phyloP scores from a whole-genome alignment of 2,113 vertebrate species.

The Talpa occidentalis region DNA sequence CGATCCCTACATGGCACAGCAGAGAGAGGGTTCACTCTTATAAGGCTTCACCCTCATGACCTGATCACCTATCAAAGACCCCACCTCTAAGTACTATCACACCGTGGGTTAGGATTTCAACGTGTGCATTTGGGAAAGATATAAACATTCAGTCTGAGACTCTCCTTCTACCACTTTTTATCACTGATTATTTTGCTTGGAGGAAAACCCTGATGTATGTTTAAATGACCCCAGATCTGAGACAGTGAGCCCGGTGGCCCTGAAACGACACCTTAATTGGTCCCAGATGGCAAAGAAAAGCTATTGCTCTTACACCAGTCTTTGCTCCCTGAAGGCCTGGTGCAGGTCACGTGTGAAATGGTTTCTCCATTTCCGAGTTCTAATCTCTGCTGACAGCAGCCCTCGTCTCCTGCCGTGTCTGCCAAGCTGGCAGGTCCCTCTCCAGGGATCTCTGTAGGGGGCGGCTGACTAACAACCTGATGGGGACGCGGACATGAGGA shows the following conservation, averaged over 20 bases:
- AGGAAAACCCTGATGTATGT: conserved; percentile 56
- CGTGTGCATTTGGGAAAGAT: neutral
- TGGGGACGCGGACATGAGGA: neutral
- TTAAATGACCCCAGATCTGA: conserved; percentile 65
- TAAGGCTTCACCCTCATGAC: neutral
- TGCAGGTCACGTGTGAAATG: conserved; percentile 56
- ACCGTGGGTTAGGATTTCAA: neutral
- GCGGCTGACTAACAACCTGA: neutral
- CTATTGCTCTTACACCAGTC: conserved; percentile 19
- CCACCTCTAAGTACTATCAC: neutral
- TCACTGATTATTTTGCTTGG: conserved; percentile 58
- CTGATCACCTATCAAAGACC: neutral
- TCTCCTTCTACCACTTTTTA: neutral
- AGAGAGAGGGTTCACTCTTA: neutral
- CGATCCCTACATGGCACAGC: accelerated
- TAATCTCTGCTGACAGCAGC: neutral
- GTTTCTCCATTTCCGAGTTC: neutral
- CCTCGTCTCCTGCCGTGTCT: neutral
- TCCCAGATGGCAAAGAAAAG: conserved; percentile 65
- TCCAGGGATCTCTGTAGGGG: neutral
- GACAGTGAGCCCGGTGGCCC: conserved; percentile 57
- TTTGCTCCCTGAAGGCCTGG: conserved; percentile 59
- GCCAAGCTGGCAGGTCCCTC: neutral
- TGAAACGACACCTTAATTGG: conserved; percentile 77
- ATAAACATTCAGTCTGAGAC: neutral